phyloP scores from a whole-genome alignment of 2,113 vertebrate genomes.

The Glaucidium brasilianum region DNA sequence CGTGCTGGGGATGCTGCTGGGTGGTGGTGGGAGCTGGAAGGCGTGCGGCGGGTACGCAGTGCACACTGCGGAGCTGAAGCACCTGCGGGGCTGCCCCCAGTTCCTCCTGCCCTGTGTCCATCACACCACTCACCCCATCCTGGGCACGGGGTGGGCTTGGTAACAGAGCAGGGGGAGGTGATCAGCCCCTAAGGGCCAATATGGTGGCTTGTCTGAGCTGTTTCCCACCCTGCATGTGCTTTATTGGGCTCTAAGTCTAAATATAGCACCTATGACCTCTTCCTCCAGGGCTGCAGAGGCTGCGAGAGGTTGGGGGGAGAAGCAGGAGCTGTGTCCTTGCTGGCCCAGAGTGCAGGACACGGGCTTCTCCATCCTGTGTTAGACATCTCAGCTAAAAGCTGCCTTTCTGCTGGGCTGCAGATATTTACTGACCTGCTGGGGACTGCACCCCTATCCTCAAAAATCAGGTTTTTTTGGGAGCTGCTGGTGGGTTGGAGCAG shows the following conservation, averaged over 20 bases:
- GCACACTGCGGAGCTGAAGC: background rate
- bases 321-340: accelerated
- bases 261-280: accelerated
- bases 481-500: background rate
- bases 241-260: background rate
- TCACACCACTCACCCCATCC: accelerated
- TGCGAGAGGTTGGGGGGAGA: accelerated
- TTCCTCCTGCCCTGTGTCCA: background rate
- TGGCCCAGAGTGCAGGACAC: accelerated
- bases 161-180: background rate
- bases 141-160: accelerated
- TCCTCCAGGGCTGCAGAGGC: background rate
- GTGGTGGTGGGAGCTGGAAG: background rate
- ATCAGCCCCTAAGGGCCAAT: no score
- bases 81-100: background rate
- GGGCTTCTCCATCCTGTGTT: accelerated
- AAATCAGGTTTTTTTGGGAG: background rate
- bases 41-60: accelerated
- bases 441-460: background rate
- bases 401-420: background rate
- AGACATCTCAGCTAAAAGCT: accelerated
- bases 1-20: background rate
- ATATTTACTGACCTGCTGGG: background rate
- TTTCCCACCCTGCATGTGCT: accelerated
- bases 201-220: accelerated